Evolutionary conservation across 2,888 invertebrate species (phyloP), one percentile per base, ranked within the genome.

Genomic region (Philaethria dido): DNA sequence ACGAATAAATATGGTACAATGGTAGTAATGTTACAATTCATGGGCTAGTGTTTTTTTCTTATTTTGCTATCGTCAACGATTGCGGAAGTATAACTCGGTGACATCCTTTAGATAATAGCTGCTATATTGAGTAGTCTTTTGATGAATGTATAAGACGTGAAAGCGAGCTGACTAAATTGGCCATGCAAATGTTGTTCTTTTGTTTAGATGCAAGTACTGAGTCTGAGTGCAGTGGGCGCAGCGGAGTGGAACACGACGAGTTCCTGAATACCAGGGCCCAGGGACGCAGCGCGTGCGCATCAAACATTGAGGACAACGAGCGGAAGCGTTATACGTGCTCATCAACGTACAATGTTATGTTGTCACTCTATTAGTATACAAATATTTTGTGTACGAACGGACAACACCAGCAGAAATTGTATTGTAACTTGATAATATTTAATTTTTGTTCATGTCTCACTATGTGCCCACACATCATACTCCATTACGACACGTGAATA

Each of bases 191-290:
- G 70, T 68, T 71, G 66, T 54, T 72, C 68, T 72, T 70, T 75
- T 73, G 72, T 74, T 55, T 64, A 64, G 71, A 72, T 72, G 66
- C 70, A 73, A 69, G 73, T 72, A 74, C 72, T 71, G 82, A 85
- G 85, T 78, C 80, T 82, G 84, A 85, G 83, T 83, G 86, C 84
- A 81, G 75, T 73, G 80, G 67, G 77, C 69, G 85, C 86, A 78
- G 74, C 89, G 77, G 81, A 80, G 87, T 87, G 90, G 84, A 87
- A 88, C 90, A 77, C 77, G 84, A 88, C 91, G 85, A 88, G 91
- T 90, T 91, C 88, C 85, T 84, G 68, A 65, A 50, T 70, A 64
- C 69, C 64, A 73, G 70, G 76, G 81, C 69, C 82, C 84, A 84
- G 88, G 86, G 85, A 84, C 84, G 69, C 61, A 74, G 82, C 80